These are phyloP conservation scores for Moxostoma hubbsi DNA, from an alignment of 2,797 vertebrate species.

Conservation along the genomic window DNA sequence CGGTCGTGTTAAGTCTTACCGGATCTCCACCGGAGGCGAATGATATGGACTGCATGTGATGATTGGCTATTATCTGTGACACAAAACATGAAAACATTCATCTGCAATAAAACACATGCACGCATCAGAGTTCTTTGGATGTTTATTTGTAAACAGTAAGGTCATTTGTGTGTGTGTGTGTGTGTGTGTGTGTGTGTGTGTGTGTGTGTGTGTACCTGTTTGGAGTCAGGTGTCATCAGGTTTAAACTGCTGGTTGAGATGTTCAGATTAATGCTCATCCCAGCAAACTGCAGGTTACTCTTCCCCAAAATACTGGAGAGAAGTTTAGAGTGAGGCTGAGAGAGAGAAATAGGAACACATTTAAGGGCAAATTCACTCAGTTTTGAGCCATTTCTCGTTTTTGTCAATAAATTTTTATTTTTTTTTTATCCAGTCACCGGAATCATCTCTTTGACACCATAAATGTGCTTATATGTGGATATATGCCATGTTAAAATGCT, in stretches of 20 bases:
- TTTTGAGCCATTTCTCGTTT: too few relatives aligned
- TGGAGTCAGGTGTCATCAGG: slow-evolving; percentile 94
- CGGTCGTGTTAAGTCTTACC: slow-evolving; percentile 76
- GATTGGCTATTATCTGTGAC: slow-evolving; percentile 94
- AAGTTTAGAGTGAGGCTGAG: slow-evolving; percentile 90
- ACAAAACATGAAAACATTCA: slow-evolving; percentile 43
- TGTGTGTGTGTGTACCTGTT: slow-evolving; percentile 83
- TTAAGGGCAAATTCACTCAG: too few relatives aligned
- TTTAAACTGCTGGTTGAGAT: slow-evolving; percentile 98
- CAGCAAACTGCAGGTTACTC: slow-evolving; percentile 97
- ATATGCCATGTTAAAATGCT: too few relatives aligned
- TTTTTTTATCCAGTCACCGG: too few relatives aligned
- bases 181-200: background rate
- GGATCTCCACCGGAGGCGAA: slow-evolving; percentile 98
- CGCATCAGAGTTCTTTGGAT: background rate
- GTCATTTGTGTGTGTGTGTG: background rate
- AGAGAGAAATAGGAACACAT: background rate
- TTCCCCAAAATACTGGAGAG: slow-evolving; percentile 94
- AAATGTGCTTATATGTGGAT: too few relatives aligned
- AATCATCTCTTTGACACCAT: too few relatives aligned
- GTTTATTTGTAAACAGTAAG: too few relatives aligned
- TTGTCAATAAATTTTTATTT: too few relatives aligned
- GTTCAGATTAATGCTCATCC: slow-evolving; percentile 95
- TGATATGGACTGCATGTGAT: slow-evolving; percentile 99
- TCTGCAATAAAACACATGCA: slow-evolving; percentile 6